Evolutionary conservation across 2,797 vertebrate species (phyloP), one percentile per base, ranked within the genome.

Genomic region (Channallabes apus): DNA sequence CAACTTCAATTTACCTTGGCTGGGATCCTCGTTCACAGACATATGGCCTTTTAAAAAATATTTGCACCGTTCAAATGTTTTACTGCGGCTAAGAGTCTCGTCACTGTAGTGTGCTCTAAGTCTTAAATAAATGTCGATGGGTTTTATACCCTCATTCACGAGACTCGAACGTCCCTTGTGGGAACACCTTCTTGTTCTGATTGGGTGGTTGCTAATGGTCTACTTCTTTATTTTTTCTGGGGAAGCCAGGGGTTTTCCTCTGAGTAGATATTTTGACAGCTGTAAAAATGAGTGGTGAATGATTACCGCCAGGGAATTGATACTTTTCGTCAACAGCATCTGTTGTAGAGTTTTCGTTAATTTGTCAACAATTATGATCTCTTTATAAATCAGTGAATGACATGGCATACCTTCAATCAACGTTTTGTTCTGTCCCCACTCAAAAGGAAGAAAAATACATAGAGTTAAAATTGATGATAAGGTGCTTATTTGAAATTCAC

Each of bases 241-340:
- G 77, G 24, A 51, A 80, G n/a, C 41, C 78, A 80, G 78, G 62
- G 62, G 38, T 80, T 80, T 80, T 80, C 41, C 62, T 80, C 62
- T 41, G 41, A 29, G 38, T 51, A 65, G 32, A 59, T 79, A 79
- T n/a, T 78, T 78, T 64, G 0, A 18, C 78, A 80, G 24, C 7
- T 80, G 38, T 61, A 64, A 46, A 46, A 64, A 27, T 27, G 24
- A 8, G 15, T 17, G 3, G 32, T 5, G 58, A 8, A 6, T 56
- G 17, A 56, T 58, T 12, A 6, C 22, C 2, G 8, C 35, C 12
- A 6, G 41, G 58, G 38, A 38, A 6, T 38, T 64, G 22, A n/a
- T 64, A 27, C 27, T 79, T 79, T n/a, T 12, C 29, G 14, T 32
- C 54, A 38, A 22, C 29, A 58, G 27, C 51, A 51, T 72, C 38